Percentiles rank a stretch among this genome's conserved stretches.
phyloP scores from a whole-genome alignment of 2,888 invertebrate species.

The Pyrgus malvae region DNA sequence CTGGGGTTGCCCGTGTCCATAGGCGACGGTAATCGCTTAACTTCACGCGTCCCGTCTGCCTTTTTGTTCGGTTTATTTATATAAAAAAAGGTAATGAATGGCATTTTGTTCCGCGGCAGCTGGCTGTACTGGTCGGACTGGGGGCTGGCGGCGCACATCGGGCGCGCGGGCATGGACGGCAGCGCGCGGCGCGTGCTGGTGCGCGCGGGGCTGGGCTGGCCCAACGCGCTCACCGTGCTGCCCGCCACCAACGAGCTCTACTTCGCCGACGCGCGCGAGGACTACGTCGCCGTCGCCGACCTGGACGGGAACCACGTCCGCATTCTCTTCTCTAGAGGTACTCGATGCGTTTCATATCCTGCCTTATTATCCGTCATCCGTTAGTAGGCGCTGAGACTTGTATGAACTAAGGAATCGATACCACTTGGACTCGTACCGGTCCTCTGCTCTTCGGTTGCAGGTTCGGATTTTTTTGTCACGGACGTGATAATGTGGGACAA shows the following conservation, averaged over 20 bases:
- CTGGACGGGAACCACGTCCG: conserved; percentile 88
- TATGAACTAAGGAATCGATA: too few relatives aligned
- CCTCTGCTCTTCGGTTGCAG: too few relatives aligned
- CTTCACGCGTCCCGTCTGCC: too few relatives aligned
- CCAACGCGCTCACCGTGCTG: conserved; percentile 91
- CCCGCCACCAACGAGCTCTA: conserved; percentile 89
- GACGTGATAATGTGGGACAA: too few relatives aligned
- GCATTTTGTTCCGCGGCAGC: conserved; percentile 68
- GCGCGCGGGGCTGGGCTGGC: conserved; percentile 89
- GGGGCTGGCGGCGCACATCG: conserved; percentile 92
- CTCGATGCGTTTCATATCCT: neutral
- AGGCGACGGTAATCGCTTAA: too few relatives aligned
- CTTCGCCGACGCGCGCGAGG: conserved; percentile 93
- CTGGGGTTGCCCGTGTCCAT: too few relatives aligned
- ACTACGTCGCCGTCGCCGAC: conserved; percentile 92
- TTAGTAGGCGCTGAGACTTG: too few relatives aligned
- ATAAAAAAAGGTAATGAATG: too few relatives aligned
- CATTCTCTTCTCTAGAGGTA: conserved; percentile 86
- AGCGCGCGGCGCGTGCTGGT: conserved; percentile 84
- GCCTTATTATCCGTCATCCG: too few relatives aligned
- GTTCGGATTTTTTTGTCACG: too few relatives aligned
- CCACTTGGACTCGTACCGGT: too few relatives aligned
- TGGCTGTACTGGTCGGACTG: conserved; percentile 93
- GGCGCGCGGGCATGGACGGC: conserved; percentile 93
- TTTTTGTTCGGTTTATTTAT: too few relatives aligned